A percentile compares a stretch with the other conserved stretches of the same genome.
These are phyloP conservation scores for Aphelocoma coerulescens DNA, from an alignment of 2,113 vertebrate species.

Conservation along the genomic window DNA sequence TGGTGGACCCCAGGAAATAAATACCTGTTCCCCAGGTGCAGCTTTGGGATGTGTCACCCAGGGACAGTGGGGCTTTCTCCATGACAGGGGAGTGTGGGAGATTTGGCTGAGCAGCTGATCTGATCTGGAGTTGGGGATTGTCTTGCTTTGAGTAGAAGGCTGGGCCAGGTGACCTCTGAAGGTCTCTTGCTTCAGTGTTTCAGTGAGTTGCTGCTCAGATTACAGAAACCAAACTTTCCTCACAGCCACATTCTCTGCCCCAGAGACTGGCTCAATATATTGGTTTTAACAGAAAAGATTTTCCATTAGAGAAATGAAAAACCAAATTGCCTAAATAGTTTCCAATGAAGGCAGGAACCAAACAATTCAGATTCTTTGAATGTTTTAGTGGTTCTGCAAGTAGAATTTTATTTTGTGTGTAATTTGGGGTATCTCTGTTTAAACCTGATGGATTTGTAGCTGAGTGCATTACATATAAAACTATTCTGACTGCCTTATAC, in stretches of 20 bases:
- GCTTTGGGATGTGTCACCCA: background rate
- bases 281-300: background rate
- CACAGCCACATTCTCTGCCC: background rate
- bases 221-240: background rate
- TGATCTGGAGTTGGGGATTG: background rate
- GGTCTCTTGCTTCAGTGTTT: background rate
- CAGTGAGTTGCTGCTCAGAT: background rate
- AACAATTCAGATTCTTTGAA: background rate
- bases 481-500: background rate
- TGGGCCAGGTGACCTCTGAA: background rate
- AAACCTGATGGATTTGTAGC: background rate
- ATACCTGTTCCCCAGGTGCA: background rate
- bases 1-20: background rate
- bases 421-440: background rate
- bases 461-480: background rate
- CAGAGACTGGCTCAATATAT: background rate
- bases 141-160: background rate
- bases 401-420: background rate
- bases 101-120: background rate
- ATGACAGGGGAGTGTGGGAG: background rate
- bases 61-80: background rate
- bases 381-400: background rate
- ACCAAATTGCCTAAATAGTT: background rate
- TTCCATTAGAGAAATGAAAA: background rate
- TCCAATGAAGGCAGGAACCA: background rate